Conservation (phyloP, 2,113 vertebrate species). For the Zosterops borbonicus region DNA sequence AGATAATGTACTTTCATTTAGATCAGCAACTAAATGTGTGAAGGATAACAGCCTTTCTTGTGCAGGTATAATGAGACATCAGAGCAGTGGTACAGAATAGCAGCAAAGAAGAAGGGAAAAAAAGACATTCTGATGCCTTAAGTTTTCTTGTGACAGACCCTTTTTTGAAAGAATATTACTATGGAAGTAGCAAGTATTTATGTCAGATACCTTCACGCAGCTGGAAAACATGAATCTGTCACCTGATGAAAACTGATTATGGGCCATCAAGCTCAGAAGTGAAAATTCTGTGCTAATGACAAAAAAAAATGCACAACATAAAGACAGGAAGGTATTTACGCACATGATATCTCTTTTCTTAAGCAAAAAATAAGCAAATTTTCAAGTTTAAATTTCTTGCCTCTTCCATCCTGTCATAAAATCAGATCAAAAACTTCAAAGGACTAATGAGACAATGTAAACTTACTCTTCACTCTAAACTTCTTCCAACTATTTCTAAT, state of each 20-base stretch:
- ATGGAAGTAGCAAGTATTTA: conserved; percentile 31
- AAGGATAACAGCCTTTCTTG: conserved; percentile 61
- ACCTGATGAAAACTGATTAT: conserved; percentile 24
- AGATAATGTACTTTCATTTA: conserved; percentile 70
- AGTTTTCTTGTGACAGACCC: not conserved
- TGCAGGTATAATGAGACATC: conserved; percentile 52
- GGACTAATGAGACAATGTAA: not conserved
- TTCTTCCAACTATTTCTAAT: not conserved
- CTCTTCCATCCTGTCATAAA: not conserved
- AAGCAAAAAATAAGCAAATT: not conserved
- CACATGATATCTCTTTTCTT: not conserved
- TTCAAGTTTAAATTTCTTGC: not conserved
- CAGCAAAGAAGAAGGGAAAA: not conserved
- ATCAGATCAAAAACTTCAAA: not conserved
- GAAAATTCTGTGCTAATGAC: not conserved
- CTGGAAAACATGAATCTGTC: conserved; percentile 20
- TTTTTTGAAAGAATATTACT: not conserved
- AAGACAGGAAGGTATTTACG: not conserved
- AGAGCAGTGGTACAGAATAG: not conserved
- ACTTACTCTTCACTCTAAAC: not conserved
- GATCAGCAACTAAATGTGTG: conserved; percentile 61
- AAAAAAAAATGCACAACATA: not conserved
- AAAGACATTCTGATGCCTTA: not conserved
- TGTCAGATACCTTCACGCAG: conserved; percentile 11
- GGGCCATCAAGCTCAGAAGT: not conserved